These are phyloP conservation scores for Rhinoptilus africanus DNA, from an alignment of 2,113 vertebrate genomes.

Conservation along the genomic window DNA sequence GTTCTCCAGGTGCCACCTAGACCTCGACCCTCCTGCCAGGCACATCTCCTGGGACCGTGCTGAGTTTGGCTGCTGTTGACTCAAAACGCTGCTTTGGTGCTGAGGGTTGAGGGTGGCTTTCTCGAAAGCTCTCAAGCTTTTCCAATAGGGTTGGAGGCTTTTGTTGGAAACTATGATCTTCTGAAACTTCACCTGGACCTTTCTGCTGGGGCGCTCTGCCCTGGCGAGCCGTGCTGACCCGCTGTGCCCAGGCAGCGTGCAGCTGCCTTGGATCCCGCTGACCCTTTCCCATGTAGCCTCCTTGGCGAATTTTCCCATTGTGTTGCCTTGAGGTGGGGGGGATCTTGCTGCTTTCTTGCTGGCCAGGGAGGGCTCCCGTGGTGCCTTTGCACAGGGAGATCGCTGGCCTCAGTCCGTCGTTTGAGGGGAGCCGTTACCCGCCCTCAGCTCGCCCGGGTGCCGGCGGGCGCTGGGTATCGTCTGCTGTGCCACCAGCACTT, in stretches of 20 bases:
- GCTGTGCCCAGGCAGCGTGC: rapidly evolving
- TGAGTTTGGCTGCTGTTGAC: not conserved
- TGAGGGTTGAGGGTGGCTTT: not conserved
- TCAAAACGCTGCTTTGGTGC: not conserved
- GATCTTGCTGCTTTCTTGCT: not conserved
- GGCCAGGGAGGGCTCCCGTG: not conserved
- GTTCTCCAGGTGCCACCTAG: not conserved
- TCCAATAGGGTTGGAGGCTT: not conserved
- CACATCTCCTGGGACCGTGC: not conserved
- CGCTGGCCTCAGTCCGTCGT: rapidly evolving
- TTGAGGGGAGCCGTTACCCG: not conserved
- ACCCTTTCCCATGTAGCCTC: rapidly evolving
- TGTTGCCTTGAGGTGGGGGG: not conserved
- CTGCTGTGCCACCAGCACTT: not conserved
- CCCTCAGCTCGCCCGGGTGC: not conserved
- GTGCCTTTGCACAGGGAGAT: not conserved
- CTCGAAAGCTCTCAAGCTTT: not conserved
- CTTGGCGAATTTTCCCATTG: not conserved
- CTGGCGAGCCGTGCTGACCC: too few species aligned
- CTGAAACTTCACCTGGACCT: not conserved
- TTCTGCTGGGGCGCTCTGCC: not conserved
- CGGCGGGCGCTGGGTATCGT: not conserved
- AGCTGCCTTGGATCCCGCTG: not conserved
- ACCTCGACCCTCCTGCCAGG: not conserved
- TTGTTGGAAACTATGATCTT: not conserved